Evolutionary conservation across 2,888 invertebrate species (phyloP).

Genomic region (Meganola albula): DNA sequence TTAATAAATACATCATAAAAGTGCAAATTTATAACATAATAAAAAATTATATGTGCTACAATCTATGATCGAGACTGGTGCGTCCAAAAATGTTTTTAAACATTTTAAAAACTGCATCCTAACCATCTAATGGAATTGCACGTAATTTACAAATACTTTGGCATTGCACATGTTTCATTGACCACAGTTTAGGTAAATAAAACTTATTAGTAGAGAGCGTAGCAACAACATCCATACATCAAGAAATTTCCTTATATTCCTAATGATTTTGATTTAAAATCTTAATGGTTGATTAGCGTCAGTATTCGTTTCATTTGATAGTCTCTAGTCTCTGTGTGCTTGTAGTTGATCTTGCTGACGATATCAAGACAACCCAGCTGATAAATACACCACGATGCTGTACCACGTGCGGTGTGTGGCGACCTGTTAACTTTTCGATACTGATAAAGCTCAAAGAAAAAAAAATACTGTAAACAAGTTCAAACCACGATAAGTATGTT

Average conservation of each 20-base stretch:
- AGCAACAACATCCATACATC: slow-evolving; percentile 24
- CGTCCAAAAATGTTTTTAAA: slow-evolving; percentile 52
- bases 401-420: slow-evolving; percentile 13
- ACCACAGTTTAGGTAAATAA: no score
- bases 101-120: slow-evolving; percentile 39
- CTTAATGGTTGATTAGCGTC: slow-evolving; percentile 18
- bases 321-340: slow-evolving; percentile 36
- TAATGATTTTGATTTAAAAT: no score
- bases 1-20: slow-evolving; percentile 67
- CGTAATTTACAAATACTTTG: slow-evolving; percentile 29
- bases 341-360: slow-evolving; percentile 58
- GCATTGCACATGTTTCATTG: slow-evolving; percentile 13
- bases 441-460: slow-evolving; percentile 9
- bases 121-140: slow-evolving; percentile 36
- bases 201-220: slow-evolving; percentile 35
- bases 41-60: slow-evolving; percentile 52
- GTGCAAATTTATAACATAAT: slow-evolving; percentile 65
- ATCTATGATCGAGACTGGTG: slow-evolving; percentile 68
- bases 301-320: slow-evolving; percentile 14
- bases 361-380: slow-evolving; percentile 65
- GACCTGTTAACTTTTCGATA: slow-evolving; percentile 15
- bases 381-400: slow-evolving; percentile 27
- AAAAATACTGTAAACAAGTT: slow-evolving; percentile 12
- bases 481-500: slow-evolving; percentile 11
- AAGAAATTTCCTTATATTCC: slow-evolving; percentile 22